Evolutionary conservation across 92 coral and sea anemone species (phyloP), one percentile per base, ranked within the genome.

Genomic region (Porites cylindrica): DNA sequence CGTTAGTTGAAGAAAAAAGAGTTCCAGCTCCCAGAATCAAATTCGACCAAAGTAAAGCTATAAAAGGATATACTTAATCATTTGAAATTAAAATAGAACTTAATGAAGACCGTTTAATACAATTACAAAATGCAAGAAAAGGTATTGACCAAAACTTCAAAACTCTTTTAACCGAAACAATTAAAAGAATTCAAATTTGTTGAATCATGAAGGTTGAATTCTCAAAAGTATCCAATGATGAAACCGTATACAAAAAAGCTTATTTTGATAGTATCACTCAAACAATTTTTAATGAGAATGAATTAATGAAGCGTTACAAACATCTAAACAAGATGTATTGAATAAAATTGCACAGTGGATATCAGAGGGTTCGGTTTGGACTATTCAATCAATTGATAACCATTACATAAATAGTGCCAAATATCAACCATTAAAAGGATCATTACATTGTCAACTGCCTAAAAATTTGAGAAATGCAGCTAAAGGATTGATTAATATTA

Each of bases 291-390:
- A 70, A 43, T 11, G 0, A 70, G 1, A 43, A 1, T 1, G 79
- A 2, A 51, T n/a, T 2, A 7, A n/a, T 5, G 16, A 54, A 51
- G 16, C 1, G 3, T 51, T 75, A 0, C 1, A 12, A 26, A 7
- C 10, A 10, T 74, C 78, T 10, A 14, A 53, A 17, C 65, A 75
- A 20, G 16, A 75, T 0, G 12, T 52, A 0, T 23, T 52, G 10
- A 75, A 75, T 5, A 53, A 9, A 3, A n/a, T 51, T 19, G 47
- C n/a, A 1, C 1, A 1, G 9, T 75, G 47, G 79, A 54, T 75
- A 6, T 51, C 79, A 8, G 79, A 75, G 51, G 79, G 79, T 1
- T 75, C 79, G 19, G 64, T 64, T 17, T 75, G 64, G 64, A 54
- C 43, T n/a, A 52, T 18, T n/a, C 7, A 18, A 19, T 52, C 50